phyloP scores from a whole-genome alignment of 2,888 invertebrate species.

The Monochamus alternatus region DNA sequence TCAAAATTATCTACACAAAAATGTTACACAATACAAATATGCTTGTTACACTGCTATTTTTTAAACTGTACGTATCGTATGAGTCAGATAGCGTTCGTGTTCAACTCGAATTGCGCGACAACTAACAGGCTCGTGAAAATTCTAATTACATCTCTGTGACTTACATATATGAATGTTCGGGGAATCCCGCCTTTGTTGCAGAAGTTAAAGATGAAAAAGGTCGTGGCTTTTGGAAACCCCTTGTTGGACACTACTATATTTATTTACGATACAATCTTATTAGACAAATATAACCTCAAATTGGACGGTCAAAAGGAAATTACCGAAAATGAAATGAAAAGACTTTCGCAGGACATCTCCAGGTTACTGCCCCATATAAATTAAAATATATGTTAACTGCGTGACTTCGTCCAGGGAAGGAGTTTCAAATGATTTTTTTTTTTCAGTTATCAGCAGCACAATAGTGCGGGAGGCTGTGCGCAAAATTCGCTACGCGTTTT shows the following conservation, averaged over 20 bases:
- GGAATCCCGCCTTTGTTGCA: slow-evolving; percentile 27
- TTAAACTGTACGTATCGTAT: neutral
- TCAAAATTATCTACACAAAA: neutral
- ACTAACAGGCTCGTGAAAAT: neutral
- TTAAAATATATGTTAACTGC: neutral
- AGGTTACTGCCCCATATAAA: slow-evolving; percentile 48
- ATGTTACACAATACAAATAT: slow-evolving; percentile 21
- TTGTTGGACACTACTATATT: slow-evolving; percentile 68
- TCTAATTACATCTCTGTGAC: neutral
- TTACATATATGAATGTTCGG: slow-evolving; percentile 16
- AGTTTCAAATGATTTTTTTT: neutral
- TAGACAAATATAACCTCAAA: slow-evolving; percentile 67
- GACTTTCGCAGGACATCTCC: slow-evolving; percentile 61
- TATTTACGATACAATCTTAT: slow-evolving; percentile 59
- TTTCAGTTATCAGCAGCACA: slow-evolving; percentile 59
- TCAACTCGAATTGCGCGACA: too few relatives aligned
- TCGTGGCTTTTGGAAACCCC: slow-evolving; percentile 71
- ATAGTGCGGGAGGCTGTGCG: slow-evolving; percentile 71
- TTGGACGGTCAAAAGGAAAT: slow-evolving; percentile 69
- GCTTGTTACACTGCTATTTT: neutral
- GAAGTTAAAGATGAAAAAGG: slow-evolving; percentile 53
- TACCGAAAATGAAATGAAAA: slow-evolving; percentile 58
- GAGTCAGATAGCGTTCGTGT: neutral
- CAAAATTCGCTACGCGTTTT: slow-evolving; percentile 73
- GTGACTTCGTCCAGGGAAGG: too few relatives aligned